Base-by-base conservation (phyloP, 2,113 vertebrate genomes). In the Emydocephalus ijimae region DNA sequence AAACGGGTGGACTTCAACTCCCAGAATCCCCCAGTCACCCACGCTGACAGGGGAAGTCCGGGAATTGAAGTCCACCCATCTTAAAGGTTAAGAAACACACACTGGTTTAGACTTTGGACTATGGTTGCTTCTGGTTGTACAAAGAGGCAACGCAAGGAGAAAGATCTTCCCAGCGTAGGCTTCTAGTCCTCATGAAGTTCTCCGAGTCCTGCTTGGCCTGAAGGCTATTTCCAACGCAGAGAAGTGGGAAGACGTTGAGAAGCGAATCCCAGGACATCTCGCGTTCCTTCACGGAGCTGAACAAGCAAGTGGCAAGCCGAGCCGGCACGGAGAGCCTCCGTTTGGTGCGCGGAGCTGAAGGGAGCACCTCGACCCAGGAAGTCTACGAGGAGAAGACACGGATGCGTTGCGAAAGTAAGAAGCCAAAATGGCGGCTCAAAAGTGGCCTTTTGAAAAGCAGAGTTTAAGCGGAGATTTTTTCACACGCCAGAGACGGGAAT, bases 341-440 rank as follows among this genome's bases (percentile, higher is more conserved):
- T 18, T 56, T 91, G 0, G 34, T 0, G 26, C 0, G 0, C 0
- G 0, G 0, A 0, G 0, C 0, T 2, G 1, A 0, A 0, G 0
- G 0, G 4, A 3, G 0, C 8, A 39, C 1, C 34, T 97, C 96
- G 59, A 98, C 98, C 0, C 99, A 99, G 96, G 94, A 98, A 85
- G 91, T 95, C 34, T 98, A 97, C 0, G 96, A 97, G 88, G 0
- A 9, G 24, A 98, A 97, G 93, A 99, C 98, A 59, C 97, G 55
- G 92, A 95, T 96, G 94, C 99, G 98, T 15, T 99, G 99, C 61
- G 85, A 97, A 23, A 3, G 99, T 99, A 96, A 99, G 98, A 0
- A 2, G 23, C 5, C 8, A 5, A 12, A 45, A 4, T 48, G 4
- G 43, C 3, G 0, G 3, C 39, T 48, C 1, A 8, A 10, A 24